Evolutionary conservation across 2,113 vertebrate genomes (phyloP).

Genomic region (Oxyura jamaicensis): DNA sequence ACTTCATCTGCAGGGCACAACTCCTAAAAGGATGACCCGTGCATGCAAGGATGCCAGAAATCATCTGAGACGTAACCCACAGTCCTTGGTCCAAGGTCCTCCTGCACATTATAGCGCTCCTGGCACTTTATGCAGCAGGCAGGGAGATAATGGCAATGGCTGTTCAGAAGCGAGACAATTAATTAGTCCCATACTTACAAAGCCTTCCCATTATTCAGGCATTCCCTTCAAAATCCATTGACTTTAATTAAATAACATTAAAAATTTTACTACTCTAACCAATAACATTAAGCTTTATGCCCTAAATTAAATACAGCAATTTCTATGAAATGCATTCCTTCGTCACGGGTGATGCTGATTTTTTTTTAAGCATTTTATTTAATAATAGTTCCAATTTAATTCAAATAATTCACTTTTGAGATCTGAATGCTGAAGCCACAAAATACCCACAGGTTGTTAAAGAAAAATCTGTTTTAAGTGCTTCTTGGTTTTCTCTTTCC

Average conservation of each 20-base stretch:
- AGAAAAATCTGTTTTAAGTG: background rate
- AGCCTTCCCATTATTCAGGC: background rate
- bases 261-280: background rate
- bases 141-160: background rate
- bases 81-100: background rate
- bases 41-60: background rate
- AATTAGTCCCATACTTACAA: background rate
- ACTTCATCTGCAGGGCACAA: conserved; percentile 2
- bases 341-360: background rate
- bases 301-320: background rate
- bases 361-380: background rate
- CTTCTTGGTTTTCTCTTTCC: background rate
- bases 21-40: background rate
- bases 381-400: background rate
- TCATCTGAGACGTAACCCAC: background rate
- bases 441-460: background rate
- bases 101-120: background rate
- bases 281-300: background rate
- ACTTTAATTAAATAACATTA: background rate
- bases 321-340: background rate
- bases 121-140: background rate
- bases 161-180: background rate
- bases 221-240: background rate
- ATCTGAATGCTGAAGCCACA: conserved; percentile 4
- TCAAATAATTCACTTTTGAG: background rate